Percentiles rank a stretch among this genome's conserved stretches.
Evolutionary conservation across 23 tunicate genomes (phyloP).

Genomic region (Ascidia mentula): DNA sequence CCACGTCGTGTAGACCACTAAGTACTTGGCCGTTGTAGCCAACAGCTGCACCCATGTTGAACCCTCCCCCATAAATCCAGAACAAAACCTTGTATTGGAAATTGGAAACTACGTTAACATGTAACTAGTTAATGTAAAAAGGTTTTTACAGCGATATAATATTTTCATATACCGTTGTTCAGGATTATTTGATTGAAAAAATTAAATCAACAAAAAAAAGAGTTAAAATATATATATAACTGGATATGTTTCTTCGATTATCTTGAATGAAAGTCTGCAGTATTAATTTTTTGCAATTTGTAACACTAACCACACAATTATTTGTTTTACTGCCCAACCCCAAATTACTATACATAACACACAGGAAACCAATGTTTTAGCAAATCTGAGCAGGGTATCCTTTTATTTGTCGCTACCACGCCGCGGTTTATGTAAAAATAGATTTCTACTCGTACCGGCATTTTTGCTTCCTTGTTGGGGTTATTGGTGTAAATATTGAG

Average conservation of each 20-base stretch:
- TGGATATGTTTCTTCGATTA: too few relatives aligned
- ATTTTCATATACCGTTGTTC: background rate
- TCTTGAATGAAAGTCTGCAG: too few relatives aligned
- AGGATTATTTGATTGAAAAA: background rate
- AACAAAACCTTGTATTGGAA: constrained; percentile 27
- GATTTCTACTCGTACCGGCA: constrained; percentile 22
- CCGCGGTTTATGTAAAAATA: background rate
- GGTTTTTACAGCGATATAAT: background rate
- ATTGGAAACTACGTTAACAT: background rate
- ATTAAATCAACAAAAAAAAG: too few relatives aligned
- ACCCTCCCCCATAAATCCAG: constrained; percentile 60
- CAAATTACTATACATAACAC: too few relatives aligned
- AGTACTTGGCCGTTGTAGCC: constrained; percentile 28
- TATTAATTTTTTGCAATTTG: too few relatives aligned
- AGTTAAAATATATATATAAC: too few relatives aligned
- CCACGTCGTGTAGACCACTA: constrained; percentile 37
- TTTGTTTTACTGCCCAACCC: too few relatives aligned
- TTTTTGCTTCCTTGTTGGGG: background rate
- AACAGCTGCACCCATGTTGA: constrained; percentile 23
- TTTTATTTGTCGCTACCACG: background rate
- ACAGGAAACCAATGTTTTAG: too few relatives aligned
- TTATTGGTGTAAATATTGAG: constrained; percentile 12
- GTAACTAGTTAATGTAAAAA: background rate
- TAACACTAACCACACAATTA: too few relatives aligned
- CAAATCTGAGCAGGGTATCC: too few relatives aligned